Percentiles rank a stretch among this genome's conserved stretches.
phyloP scores from a whole-genome alignment of 1,140 invertebrate species.

The Zaprionus lachaisei region DNA sequence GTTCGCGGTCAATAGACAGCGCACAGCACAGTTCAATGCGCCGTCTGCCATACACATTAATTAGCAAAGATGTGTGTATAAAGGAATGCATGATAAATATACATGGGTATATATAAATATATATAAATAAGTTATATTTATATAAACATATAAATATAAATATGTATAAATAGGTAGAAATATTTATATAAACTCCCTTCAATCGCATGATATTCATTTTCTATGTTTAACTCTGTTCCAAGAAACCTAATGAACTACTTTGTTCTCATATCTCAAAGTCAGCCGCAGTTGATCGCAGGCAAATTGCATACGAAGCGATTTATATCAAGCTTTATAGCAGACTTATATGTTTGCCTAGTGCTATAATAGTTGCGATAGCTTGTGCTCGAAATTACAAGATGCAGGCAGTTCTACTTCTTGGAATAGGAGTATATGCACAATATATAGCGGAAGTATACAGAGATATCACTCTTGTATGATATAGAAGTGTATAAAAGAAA shows the following conservation, averaged over 20 bases:
- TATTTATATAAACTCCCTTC: neutral
- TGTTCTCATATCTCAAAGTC: no score
- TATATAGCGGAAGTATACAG: neutral
- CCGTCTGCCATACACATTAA: neutral
- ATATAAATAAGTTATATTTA: neutral
- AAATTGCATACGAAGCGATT: neutral
- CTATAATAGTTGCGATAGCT: no score
- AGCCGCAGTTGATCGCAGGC: neutral
- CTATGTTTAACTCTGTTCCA: no score
- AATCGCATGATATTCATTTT: neutral
- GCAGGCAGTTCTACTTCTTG: neutral
- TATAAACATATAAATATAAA: neutral
- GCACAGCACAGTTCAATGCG: neutral
- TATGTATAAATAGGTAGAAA: neutral
- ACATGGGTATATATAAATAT: neutral
- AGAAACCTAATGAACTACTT: no score
- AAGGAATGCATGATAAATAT: neutral
- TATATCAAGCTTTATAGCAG: neutral
- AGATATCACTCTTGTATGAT: neutral
- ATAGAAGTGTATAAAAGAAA: no score
- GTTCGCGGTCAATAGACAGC: slow-evolving; percentile 1
- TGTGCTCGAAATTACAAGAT: neutral
- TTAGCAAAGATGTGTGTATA: neutral
- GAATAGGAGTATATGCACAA: neutral
- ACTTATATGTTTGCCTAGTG: neutral